Base-by-base conservation (phyloP, 2,888 invertebrate genomes). In the Tortricodes alternella region DNA sequence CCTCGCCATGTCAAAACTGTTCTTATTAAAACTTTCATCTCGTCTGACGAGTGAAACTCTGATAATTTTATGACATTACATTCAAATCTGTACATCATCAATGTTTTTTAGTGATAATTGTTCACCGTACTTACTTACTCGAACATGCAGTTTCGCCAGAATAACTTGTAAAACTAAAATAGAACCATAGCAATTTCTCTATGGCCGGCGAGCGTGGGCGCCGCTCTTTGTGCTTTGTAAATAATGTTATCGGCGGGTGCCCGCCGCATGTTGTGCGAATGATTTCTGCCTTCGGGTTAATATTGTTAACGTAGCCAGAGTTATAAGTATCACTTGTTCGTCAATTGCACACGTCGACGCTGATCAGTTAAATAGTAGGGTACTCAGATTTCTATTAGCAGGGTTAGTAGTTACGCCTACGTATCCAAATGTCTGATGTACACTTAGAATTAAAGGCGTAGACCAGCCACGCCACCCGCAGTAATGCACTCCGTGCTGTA, bases 301-400 rank as follows among this genome's bases (percentile, higher is more conserved):
- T 83, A 84, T 89, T 89, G 88, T 89, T 89, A 82, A 83, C 71
- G 83, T 89, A 89, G 88, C 80, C 80, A 78, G 75, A 78, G 78
- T 85, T 83, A 76, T 85, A 85, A 85, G 84, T 80, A 83, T 85
- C 90, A 90, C 90, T 90, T 83, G 90, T 90, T 90, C 85, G 89
- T 89, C 85, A 86, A 89, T 88, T 89, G 90, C 90, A 90, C 90
- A 75, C 81, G 81, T 87, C 83, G 80, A 79, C 80, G 82, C 81
- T 81, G 81, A 82, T 85, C 84, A 74, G 78, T 84, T 86, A 82
- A 76, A 75, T 83, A 80, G 80, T 80, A 70, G 70, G 69, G 67
- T 76, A 80, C 76, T 80, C 80, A 76, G 68, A 74, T 56, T 56
- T 56, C 49, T 80, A 74, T 69, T 74, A 75, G 78, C 73, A 65